Evolutionary conservation across 1,140 invertebrate genomes (phyloP).

Genomic region (Drosophila pectinifera): DNA sequence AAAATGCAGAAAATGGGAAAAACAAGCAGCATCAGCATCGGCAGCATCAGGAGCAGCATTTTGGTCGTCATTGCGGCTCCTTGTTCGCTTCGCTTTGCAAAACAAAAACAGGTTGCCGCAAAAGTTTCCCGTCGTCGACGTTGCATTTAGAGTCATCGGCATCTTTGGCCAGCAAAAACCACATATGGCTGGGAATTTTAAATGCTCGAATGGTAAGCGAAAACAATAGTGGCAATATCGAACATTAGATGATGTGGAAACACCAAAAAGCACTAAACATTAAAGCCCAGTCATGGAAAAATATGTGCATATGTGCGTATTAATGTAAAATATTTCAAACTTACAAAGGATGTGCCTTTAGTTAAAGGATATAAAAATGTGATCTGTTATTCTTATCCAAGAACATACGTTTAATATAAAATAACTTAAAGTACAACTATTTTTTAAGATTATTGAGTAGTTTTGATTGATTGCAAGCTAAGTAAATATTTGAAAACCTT

Average conservation of each 20-base stretch:
- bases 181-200: conserved; percentile 50
- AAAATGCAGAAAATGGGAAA: conserved; percentile 36
- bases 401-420: too few species aligned
- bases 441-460: too few species aligned
- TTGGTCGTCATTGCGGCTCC: conserved; percentile 33
- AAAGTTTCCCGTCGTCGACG: conserved; percentile 40
- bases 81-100: conserved; percentile 37
- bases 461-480: too few species aligned
- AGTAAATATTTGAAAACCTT: too few species aligned
- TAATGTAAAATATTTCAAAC: too few species aligned
- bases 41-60: conserved; percentile 34
- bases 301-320: too few species aligned
- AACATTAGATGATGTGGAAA: conserved; percentile 17
- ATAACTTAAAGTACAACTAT: too few species aligned
- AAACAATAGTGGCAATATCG: conserved; percentile 3
- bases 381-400: too few species aligned
- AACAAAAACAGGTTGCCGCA: conserved; percentile 53
- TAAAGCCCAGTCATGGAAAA: too few species aligned
- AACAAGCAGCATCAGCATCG: conserved; percentile 39
- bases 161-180: conserved; percentile 30
- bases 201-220: conserved; percentile 19
- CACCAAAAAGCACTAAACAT: too few species aligned
- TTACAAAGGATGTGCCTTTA: too few species aligned
- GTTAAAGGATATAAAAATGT: too few species aligned
- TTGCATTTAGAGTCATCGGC: conserved; percentile 38